Conservation (phyloP, 2,113 vertebrate genomes). For the Corythornis vintsioides region DNA sequence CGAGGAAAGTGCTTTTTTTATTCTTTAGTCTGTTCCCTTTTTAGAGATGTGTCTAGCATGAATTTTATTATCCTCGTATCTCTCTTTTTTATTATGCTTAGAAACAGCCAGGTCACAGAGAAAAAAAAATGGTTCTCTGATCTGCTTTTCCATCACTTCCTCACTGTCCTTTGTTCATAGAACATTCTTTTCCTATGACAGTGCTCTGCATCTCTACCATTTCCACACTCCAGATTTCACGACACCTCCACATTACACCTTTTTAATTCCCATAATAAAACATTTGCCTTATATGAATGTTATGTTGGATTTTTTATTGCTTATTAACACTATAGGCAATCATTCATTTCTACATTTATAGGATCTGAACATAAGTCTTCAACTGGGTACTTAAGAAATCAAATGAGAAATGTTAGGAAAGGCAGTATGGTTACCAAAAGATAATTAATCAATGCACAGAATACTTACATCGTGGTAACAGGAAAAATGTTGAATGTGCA, state of each 20-base stretch:
- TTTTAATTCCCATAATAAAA: neutral
- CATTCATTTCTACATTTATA: neutral
- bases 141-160: constrained; percentile 28
- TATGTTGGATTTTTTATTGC: neutral
- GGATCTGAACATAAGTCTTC: neutral
- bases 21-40: constrained; percentile 42
- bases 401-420: neutral
- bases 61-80: constrained; percentile 52
- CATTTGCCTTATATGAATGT: neutral
- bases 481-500: neutral
- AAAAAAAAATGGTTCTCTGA: constrained; percentile 37
- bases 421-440: neutral
- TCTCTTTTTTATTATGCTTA: constrained; percentile 51
- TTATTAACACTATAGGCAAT: neutral
- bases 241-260: neutral
- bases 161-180: neutral
- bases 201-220: neutral
- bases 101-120: constrained; percentile 9
- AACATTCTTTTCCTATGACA: constrained; percentile 35
- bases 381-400: neutral
- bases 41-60: constrained; percentile 45
- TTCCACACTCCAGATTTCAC: neutral
- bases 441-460: neutral
- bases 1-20: constrained; percentile 12
- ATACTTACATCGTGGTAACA: neutral